Evolutionary conservation across 2,797 vertebrate genomes (phyloP), one percentile per base, ranked within the genome.

Genomic region (Tenualosa ilisha): DNA sequence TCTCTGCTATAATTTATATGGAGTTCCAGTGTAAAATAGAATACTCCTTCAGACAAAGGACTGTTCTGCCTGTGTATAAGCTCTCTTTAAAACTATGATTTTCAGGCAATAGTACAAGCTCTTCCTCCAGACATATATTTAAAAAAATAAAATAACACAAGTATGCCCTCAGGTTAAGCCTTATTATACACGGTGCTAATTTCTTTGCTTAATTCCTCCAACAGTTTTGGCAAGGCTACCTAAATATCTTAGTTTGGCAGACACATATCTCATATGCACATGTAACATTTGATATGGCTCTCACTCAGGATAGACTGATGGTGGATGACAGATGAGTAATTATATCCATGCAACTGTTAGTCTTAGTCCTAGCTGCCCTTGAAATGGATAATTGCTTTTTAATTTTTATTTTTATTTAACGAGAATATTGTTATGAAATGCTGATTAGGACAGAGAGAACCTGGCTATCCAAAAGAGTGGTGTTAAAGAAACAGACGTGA

Each of bases 151-250:
- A 43, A 79, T 46, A 79, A 79, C 91, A 89, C 88, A 93, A 95
- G 93, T 92, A 94, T 91, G 92, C 91, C 89, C 90, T 63, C 20
- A 87, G 90, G 89, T 91, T 89, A 93, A 93, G 93, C 91, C 91
- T 95, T 94, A 95, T 94, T 95, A 93, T 96, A 94, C 93, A 89
- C 95, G 95, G 95, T 94, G 94, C 94, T 95, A 95, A 94, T 95
- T 93, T 95, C 92, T 91, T 92, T 93, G 93, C 91, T 90, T 91
- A 92, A 91, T 92, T 95, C 92, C 93, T 95, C 93, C 93, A 93
- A 93, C 93, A 92, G 90, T 92, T 93, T 83, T 85, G 92, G 89
- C 90, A 86, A 89, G 92, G 93, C 92, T 92, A 91, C 90, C 93
- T 92, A 92, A 95, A 89, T 94, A 91, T 93, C 92, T 84, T 91